A percentile compares a stretch with the other conserved stretches of the same genome.
Conservation (phyloP, 2,888 invertebrate genomes). For the Agonopterix heracliana region DNA sequence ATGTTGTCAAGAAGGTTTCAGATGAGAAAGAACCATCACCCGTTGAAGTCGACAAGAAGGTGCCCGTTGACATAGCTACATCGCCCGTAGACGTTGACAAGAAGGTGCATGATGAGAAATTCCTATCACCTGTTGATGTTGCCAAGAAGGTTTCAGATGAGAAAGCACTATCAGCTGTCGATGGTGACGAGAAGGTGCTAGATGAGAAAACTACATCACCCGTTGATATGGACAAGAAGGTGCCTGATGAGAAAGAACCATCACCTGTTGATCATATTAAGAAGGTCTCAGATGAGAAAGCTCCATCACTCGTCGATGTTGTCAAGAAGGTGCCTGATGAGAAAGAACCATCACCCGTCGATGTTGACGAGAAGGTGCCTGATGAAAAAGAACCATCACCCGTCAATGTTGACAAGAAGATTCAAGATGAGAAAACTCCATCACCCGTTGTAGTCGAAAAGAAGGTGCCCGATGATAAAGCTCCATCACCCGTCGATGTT, state of each 20-base stretch:
- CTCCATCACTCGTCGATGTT: background rate
- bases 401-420: too few species aligned
- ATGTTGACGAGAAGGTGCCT: background rate
- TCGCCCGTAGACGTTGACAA: background rate
- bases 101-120: background rate
- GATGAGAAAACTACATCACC: too few species aligned
- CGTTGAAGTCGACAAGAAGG: too few species aligned
- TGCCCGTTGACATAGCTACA: background rate
- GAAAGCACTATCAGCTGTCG: background rate
- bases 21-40: too few species aligned
- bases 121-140: background rate
- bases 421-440: background rate
- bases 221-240: too few species aligned
- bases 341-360: background rate
- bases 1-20: background rate
- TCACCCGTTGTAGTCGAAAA: background rate
- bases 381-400: background rate
- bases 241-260: conserved; percentile 3
- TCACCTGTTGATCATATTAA: background rate
- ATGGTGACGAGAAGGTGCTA: background rate
- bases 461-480: background rate
- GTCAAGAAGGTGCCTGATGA: background rate
- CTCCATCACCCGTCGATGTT: background rate
- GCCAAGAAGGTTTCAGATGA: background rate
- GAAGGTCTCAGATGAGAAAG: background rate